These are phyloP conservation scores for Irena cyanogastra DNA, from an alignment of 2,113 vertebrate genomes.

Conservation along the genomic window DNA sequence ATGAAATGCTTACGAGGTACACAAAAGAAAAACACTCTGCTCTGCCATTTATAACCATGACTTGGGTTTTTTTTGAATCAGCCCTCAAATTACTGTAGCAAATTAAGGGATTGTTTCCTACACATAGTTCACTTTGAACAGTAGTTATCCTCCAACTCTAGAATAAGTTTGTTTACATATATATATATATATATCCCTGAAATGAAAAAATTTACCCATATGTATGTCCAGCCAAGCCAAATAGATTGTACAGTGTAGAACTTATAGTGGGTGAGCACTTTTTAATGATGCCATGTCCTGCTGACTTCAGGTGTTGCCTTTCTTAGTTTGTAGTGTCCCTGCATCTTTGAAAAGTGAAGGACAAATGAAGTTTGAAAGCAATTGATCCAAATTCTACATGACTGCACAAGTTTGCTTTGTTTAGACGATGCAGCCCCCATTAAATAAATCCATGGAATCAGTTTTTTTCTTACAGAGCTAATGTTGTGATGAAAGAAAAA, in stretches of 20 bases:
- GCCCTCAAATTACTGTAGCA: not conserved
- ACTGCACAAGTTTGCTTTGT: not conserved
- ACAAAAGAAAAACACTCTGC: not conserved
- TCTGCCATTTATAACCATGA: not conserved
- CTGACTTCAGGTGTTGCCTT: not conserved
- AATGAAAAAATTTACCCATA: not conserved
- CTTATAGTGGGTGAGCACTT: rapidly evolving
- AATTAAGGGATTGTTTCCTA: not conserved
- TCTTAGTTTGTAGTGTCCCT: not conserved
- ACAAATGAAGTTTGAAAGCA: not conserved
- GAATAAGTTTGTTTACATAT: not conserved
- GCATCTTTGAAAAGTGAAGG: not conserved
- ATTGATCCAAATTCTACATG: not conserved
- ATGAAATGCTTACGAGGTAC: not conserved
- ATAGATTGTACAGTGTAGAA: not conserved
- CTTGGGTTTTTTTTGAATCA: not conserved
- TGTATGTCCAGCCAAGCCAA: not conserved
- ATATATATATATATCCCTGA: not conserved
- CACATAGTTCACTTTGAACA: not conserved
- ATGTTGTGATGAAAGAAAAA: not conserved
- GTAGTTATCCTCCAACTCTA: not conserved
- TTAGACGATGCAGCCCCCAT: not conserved
- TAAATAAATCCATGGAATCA: not conserved
- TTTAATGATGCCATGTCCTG: not conserved
- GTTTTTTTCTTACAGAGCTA: not conserved